Evolutionary conservation across 2,113 vertebrate species (phyloP), one percentile per base, ranked within the genome.

Genomic region (Phaetusa simplex): DNA sequence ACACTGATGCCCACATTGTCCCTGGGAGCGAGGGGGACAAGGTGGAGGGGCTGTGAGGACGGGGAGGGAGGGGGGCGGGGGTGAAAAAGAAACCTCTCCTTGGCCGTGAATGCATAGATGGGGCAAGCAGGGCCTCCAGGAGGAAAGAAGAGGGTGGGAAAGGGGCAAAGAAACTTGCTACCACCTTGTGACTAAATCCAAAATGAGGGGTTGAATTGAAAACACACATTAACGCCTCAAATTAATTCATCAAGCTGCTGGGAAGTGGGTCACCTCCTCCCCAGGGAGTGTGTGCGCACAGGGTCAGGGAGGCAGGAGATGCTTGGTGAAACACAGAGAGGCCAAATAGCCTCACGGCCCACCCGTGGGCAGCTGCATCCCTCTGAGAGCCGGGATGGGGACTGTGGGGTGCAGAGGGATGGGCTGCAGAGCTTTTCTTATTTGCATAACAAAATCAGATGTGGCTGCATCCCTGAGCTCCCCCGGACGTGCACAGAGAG

Each of bases 371-470:
- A 81, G 36, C 45, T 78, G 69, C 62, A 83, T 5, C 13, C 32
- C 22, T 86, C 73, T 66, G 40, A 27, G 36, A 76, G 65, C 30
- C 0, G 1, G 49, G 47, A 17, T 19, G 18, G 61, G 61, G 78
- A 24, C 23, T 87, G 23, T 14, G 1, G 65, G 58, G 11, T 14
- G 1, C 30, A 58, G 36, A 82, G 27, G 53, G 59, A 70, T 56
- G 50, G 65, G 24, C 47, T 86, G 80, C 47, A 83, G 53, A 79
- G 27, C 5, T 86, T 83, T 86, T 82, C 73, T 40, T 72, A 82
- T 88, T 95, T 96, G 59, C 53, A 62, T 73, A 53, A 64, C 43
- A 96, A 91, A 95, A 86, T 77, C 43, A 88, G 32, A 12, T 58
- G n/a, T 55, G n/a, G 15, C 65, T 86, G 49, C 78, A 80, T 22